A percentile compares a stretch with the other conserved stretches of the same genome.
phyloP scores from a whole-genome alignment of 2,797 vertebrate genomes.

The Oreortyx pictus region DNA sequence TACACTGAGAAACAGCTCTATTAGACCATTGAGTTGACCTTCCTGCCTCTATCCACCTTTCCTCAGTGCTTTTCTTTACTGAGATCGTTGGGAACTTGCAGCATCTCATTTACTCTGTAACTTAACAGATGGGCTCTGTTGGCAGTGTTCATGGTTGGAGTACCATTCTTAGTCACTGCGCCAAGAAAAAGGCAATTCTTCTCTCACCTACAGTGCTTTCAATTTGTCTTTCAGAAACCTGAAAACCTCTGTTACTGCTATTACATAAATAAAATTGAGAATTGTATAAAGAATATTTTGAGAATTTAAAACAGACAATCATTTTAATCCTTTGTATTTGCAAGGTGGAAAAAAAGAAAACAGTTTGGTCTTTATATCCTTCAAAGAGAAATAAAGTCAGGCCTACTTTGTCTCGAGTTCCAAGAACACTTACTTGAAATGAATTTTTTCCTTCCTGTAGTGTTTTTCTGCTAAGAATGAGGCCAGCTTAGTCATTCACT shows the following conservation, averaged over 20 bases:
- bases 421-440: neutral
- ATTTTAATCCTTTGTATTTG: neutral
- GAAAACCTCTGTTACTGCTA: neutral
- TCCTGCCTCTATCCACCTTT: neutral
- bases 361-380: neutral
- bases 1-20: neutral
- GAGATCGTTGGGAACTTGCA: slow-evolving; percentile 20
- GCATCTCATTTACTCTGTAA: slow-evolving; percentile 30
- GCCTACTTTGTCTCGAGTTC: neutral
- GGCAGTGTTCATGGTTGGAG: slow-evolving; percentile 31
- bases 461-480: neutral
- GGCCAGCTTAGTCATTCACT: neutral
- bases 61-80: neutral
- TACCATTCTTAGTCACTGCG: neutral
- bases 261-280: neutral
- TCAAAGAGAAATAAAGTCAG: neutral
- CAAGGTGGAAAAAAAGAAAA: neutral
- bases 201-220: slow-evolving; percentile 27
- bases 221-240: slow-evolving; percentile 24
- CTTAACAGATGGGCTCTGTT: slow-evolving; percentile 62
- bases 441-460: neutral
- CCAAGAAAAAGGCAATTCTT: slow-evolving; percentile 25
- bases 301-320: neutral
- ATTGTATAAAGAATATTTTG: neutral
- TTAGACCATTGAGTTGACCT: slow-evolving; percentile 14